A percentile compares a stretch with the other conserved stretches of the same genome.
Evolutionary conservation across 2,797 vertebrate species (phyloP).

Genomic region (Galaxias olidus): DNA sequence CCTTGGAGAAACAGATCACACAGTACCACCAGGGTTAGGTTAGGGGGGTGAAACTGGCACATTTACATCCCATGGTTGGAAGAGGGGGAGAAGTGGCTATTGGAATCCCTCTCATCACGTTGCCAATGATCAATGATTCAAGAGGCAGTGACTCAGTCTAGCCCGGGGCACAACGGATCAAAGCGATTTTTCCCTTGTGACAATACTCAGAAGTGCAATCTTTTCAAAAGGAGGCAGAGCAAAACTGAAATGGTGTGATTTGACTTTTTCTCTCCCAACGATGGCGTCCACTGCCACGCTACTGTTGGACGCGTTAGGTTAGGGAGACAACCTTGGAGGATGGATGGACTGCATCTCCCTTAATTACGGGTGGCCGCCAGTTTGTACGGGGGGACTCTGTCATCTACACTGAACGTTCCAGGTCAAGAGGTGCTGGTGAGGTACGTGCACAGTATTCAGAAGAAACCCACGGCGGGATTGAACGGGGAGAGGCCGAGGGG

Average conservation of each 20-base stretch:
- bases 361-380: slow-evolving; percentile 7
- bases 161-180: slow-evolving; percentile 28
- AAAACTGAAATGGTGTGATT: no score
- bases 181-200: slow-evolving; percentile 24
- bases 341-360: slow-evolving; percentile 10
- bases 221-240: slow-evolving; percentile 20
- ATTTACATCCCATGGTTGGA: no score
- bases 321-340: neutral
- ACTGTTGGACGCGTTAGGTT: no score
- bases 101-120: neutral
- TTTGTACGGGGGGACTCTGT: neutral
- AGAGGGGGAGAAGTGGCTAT: neutral
- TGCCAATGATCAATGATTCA: slow-evolving; percentile 35
- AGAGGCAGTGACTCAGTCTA: slow-evolving; percentile 19
- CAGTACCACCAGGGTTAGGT: no score
- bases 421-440: slow-evolving; percentile 5
- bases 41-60: no score
- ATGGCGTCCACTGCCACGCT: no score
- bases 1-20: neutral
- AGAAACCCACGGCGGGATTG: neutral
- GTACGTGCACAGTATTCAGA: neutral
- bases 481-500: neutral
- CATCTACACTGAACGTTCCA: slow-evolving; percentile 16
- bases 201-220: slow-evolving; percentile 26
- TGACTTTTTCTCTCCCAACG: no score